These are phyloP conservation scores for Ploceus nigricollis DNA, from an alignment of 2,113 vertebrate genomes.

Conservation along the genomic window DNA sequence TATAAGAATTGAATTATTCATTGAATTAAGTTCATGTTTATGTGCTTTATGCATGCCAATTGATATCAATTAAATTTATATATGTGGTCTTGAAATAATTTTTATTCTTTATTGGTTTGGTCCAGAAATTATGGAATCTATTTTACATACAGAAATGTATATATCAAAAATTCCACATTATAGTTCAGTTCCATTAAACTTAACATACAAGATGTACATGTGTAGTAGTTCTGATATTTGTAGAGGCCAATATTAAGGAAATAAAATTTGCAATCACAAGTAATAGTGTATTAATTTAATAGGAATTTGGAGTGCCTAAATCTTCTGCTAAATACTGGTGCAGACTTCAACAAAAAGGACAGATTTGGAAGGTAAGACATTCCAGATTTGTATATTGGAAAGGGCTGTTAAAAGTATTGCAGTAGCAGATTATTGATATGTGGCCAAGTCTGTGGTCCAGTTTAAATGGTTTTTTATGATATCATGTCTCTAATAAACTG, in stretches of 20 bases:
- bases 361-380: conserved; percentile 91
- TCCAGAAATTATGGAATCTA: neutral
- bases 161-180: neutral
- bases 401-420: neutral
- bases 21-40: neutral
- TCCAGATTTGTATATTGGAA: neutral
- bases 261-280: neutral
- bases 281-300: conserved; percentile 30
- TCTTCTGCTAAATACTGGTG: conserved; percentile 93
- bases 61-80: neutral
- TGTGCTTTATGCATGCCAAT: neutral
- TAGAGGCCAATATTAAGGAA: neutral
- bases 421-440: neutral
- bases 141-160: neutral
- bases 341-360: conserved; percentile 97
- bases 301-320: conserved; percentile 99
- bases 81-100: neutral
- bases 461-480: neutral
- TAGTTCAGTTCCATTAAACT: neutral
- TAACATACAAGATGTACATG: neutral
- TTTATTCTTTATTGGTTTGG: neutral
- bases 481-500: neutral
- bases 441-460: neutral
- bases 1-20: neutral
- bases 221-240: neutral